A percentile compares a stretch with the other conserved stretches of the same genome.
These are phyloP conservation scores for Chaunax sp. DNA, from an alignment of 2,797 vertebrate genomes.

Conservation along the genomic window DNA sequence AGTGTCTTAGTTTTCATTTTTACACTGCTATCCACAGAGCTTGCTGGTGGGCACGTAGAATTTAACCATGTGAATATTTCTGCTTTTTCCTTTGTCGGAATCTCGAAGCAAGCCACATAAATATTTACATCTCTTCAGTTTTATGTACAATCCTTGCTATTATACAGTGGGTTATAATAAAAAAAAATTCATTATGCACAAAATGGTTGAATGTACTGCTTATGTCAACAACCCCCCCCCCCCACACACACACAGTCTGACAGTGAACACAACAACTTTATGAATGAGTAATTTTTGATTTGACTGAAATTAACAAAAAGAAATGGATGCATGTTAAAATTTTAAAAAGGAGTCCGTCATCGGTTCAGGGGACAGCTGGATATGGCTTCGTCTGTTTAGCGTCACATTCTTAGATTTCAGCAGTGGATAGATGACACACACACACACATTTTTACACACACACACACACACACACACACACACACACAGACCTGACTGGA, in stretches of 20 bases:
- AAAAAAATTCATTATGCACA: conserved; percentile 80
- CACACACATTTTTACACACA: too few relatives aligned
- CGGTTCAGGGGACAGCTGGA: conserved; percentile 67
- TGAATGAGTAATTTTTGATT: conserved; percentile 56
- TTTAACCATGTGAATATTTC: conserved; percentile 87
- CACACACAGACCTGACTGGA: too few relatives aligned
- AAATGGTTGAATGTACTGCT: conserved; percentile 79
- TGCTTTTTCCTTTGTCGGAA: conserved; percentile 76
- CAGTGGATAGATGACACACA: conserved; percentile 57
- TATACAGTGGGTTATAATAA: conserved; percentile 83
- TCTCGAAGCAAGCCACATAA: conserved; percentile 87
- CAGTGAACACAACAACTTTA: conserved; percentile 67
- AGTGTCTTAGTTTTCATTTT: conserved; percentile 82
- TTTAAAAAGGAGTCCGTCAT: conserved; percentile 69
- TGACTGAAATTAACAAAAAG: conserved; percentile 53
- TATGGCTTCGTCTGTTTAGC: conserved; percentile 77
- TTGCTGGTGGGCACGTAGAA: conserved; percentile 86
- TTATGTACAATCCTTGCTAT: conserved; percentile 88
- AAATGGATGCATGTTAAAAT: conserved; percentile 65
- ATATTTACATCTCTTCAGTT: conserved; percentile 90
- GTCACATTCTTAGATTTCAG: conserved; percentile 72
- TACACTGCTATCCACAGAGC: conserved; percentile 88
- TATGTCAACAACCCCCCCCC: conserved; percentile 37
- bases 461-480: too few relatives aligned
- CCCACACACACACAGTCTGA: conserved; percentile 38